Evolutionary conservation across 1,140 invertebrate species (phyloP).

Genomic region (Drosophila bocqueti): DNA sequence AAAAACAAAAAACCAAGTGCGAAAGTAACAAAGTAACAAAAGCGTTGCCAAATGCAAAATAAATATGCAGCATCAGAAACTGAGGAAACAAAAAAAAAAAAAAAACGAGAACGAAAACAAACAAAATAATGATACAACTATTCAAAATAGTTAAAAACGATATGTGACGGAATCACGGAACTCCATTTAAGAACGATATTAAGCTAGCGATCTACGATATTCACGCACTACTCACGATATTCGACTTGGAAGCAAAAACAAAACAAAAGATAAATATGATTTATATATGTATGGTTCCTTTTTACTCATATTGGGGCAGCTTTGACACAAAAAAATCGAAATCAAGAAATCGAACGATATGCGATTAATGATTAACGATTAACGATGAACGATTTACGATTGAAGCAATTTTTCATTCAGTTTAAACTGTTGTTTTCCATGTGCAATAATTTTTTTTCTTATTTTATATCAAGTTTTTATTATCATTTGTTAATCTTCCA

Average conservation of each 20-base stretch:
- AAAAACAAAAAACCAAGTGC: slow-evolving; percentile 51
- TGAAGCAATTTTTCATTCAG: slow-evolving; percentile 26
- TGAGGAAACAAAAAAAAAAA: slow-evolving; percentile 22
- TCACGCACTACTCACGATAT: slow-evolving; percentile 55
- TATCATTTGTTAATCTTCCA: slow-evolving; percentile 28
- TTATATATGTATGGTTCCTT: slow-evolving; percentile 26
- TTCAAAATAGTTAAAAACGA: slow-evolving; percentile 53
- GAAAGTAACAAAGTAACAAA: slow-evolving; percentile 70
- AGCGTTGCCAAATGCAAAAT: slow-evolving; percentile 71
- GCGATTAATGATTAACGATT: background rate
- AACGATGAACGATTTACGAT: slow-evolving; percentile 10
- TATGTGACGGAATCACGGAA: slow-evolving; percentile 15
- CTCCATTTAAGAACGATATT: slow-evolving; percentile 41
- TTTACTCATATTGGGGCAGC: slow-evolving; percentile 27
- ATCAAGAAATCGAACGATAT: slow-evolving; percentile 10
- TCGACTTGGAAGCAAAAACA: slow-evolving; percentile 24
- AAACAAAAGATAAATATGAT: slow-evolving; percentile 23
- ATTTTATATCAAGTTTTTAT: slow-evolving; percentile 21
- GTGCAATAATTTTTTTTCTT: slow-evolving; percentile 25
- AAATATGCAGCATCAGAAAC: slow-evolving; percentile 42
- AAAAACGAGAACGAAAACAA: slow-evolving; percentile 6
- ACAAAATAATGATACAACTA: slow-evolving; percentile 36
- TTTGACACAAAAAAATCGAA: slow-evolving; percentile 7
- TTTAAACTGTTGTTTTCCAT: slow-evolving; percentile 36
- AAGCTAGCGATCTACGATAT: slow-evolving; percentile 43